These are phyloP conservation scores for Rutilus rutilus DNA, from an alignment of 2,113 vertebrate genomes.

Conservation along the genomic window DNA sequence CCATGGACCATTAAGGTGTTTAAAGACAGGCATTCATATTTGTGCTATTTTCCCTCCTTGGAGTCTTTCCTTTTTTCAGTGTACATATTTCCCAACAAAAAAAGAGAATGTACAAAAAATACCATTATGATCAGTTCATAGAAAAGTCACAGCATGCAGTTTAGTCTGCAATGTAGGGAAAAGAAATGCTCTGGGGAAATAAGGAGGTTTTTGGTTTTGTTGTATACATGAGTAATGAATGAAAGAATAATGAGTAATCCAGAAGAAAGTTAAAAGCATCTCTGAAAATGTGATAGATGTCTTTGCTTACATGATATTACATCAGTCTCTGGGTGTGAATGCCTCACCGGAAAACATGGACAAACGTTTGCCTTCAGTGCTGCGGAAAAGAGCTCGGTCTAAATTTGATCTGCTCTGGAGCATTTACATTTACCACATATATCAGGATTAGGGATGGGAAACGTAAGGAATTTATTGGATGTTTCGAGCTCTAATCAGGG, in stretches of 20 bases:
- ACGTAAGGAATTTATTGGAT: not conserved
- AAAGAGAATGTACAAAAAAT: conserved; percentile 31
- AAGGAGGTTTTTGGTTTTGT: not conserved
- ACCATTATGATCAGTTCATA: conserved; percentile 19
- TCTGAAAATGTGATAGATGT: conserved; percentile 1
- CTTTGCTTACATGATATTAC: conserved; percentile 2
- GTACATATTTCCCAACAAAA: not conserved
- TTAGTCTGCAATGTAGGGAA: not conserved
- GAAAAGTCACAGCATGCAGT: not conserved
- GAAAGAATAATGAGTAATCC: conserved; percentile 7
- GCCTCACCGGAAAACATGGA: not conserved
- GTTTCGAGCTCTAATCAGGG: not conserved
- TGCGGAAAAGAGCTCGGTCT: not conserved
- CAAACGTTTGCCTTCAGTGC: not conserved
- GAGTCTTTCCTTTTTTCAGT: conserved; percentile 44
- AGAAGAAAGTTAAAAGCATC: not conserved
- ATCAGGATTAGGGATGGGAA: not conserved
- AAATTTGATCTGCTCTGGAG: not conserved
- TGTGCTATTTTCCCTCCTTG: conserved; percentile 67
- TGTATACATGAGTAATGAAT: conserved; percentile 6
- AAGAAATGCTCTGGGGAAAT: not conserved
- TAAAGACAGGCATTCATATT: conserved; percentile 77
- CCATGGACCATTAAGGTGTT: conserved; percentile 74
- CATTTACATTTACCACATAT: not conserved
- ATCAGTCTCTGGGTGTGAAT: not conserved